Evolutionary conservation across 2,888 invertebrate genomes (phyloP), one percentile per base, ranked within the genome.

Genomic region (Metallyticus violacea): DNA sequence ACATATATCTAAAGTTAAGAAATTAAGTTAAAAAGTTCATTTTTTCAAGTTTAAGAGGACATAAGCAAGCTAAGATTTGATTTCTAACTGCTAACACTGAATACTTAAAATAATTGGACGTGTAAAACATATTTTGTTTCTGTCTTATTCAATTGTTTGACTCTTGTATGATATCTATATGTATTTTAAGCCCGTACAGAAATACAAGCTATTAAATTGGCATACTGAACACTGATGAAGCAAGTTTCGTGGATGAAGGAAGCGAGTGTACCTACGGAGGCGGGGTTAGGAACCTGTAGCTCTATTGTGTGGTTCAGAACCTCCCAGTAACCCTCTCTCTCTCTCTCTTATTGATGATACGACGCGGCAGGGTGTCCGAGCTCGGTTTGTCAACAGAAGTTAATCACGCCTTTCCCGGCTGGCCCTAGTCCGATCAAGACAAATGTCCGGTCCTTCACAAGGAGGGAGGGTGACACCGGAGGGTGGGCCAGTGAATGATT

Each of bases 331-430:
- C 83, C 22, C 26, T 79, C 79, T 85, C 85, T 85, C 83, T 78
- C 7, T 26, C 26, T 9, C 77, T 29, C 86, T 82, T 86, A 86
- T 86, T 86, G 86, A 86, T 86, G 86, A 80, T 86, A 80, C 28
- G 29, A 79, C 26, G 77, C 86, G 77, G 86, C 86, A 76, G 85
- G 86, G 85, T 81, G 85, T 81, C 85, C 77, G 28, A 26, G 5
- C 78, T 80, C 80, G 85, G 86, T 81, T 86, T 86, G 86, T 86
- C 86, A 86, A 86, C 86, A 86, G 86, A 86, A 86, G 86, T 83
- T 83, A 77, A 77, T 83, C 77, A 77, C 77, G 83, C 83, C 83
- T 77, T 77, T 27, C 77, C 62, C 40, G 28, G n/a, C 28, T 79
- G 79, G 27, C 22, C 25, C 40, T 22, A 62, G 77, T 77, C 77